These are phyloP conservation scores for Drosophila stalkeri DNA, from an alignment of 2,888 invertebrate species.

Conservation along the genomic window DNA sequence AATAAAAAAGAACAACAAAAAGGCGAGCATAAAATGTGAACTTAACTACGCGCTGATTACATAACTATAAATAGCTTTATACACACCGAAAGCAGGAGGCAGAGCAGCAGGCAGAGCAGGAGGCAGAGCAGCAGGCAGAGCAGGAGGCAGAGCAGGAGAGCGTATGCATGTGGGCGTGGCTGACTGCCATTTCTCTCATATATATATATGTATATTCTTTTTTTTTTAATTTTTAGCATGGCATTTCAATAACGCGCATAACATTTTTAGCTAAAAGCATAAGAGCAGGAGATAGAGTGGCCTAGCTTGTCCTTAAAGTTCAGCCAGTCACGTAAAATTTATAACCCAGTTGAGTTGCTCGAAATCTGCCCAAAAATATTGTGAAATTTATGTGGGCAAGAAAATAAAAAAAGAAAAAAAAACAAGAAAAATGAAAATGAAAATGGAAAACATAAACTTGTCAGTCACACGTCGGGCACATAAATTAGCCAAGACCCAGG, in stretches of 20 bases:
- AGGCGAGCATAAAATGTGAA: slow-evolving; percentile 40
- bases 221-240: slow-evolving; percentile 1
- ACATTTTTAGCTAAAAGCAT: not conserved
- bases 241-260: slow-evolving; percentile 6
- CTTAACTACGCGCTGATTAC: slow-evolving; percentile 57
- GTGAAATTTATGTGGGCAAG: slow-evolving; percentile 49
- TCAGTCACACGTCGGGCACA: slow-evolving; percentile 73
- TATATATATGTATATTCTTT: not conserved
- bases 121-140: too few relatives aligned
- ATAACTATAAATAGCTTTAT: slow-evolving; percentile 64
- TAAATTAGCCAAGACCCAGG: slow-evolving; percentile 52
- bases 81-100: not conserved
- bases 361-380: slow-evolving; percentile 54
- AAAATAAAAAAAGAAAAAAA: slow-evolving; percentile 47
- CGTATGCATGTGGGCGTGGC: not conserved
- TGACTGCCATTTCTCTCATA: not conserved
- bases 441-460: slow-evolving; percentile 71
- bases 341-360: slow-evolving; percentile 54
- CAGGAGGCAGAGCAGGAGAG: not conserved
- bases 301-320: slow-evolving; percentile 18
- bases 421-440: slow-evolving; percentile 60
- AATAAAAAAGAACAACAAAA: not conserved
- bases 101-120: too few relatives aligned
- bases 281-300: not conserved
- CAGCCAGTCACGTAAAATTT: slow-evolving; percentile 57